Conservation (phyloP, 1,140 invertebrate species). For the Leptinotarsa undecemlineata region DNA sequence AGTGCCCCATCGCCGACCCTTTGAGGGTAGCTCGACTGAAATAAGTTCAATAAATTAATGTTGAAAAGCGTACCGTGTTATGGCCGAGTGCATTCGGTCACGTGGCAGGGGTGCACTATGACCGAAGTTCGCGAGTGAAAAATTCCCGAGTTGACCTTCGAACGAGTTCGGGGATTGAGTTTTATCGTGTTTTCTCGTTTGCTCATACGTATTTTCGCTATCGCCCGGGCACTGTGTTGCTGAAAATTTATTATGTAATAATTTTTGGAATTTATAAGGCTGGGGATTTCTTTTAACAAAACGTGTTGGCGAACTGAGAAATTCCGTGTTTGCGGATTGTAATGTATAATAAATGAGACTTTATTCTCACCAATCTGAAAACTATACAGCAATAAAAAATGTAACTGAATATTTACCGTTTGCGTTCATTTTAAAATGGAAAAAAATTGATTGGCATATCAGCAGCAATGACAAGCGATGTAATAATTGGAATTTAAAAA, state of each 20-base stretch:
- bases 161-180: constrained; percentile 4
- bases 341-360: no score
- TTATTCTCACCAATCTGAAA: no score
- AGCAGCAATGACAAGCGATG: no score
- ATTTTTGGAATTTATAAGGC: neutral
- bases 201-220: neutral
- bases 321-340: no score
- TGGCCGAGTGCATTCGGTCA: constrained; percentile 12
- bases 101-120: constrained; percentile 19
- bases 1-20: neutral
- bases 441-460: no score
- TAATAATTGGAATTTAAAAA: no score
- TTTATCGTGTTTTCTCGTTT: neutral
- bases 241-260: neutral
- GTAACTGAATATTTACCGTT: no score
- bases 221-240: neutral
- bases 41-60: constrained; percentile 23
- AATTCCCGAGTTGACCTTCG: neutral
- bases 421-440: no score
- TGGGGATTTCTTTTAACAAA: neutral
- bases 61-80: constrained; percentile 11
- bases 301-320: neutral
- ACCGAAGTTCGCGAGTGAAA: neutral
- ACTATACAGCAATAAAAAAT: no score
- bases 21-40: constrained; percentile 17